Base-by-base conservation (phyloP, 2,888 invertebrate genomes). In the Chorisops tibialis region DNA sequence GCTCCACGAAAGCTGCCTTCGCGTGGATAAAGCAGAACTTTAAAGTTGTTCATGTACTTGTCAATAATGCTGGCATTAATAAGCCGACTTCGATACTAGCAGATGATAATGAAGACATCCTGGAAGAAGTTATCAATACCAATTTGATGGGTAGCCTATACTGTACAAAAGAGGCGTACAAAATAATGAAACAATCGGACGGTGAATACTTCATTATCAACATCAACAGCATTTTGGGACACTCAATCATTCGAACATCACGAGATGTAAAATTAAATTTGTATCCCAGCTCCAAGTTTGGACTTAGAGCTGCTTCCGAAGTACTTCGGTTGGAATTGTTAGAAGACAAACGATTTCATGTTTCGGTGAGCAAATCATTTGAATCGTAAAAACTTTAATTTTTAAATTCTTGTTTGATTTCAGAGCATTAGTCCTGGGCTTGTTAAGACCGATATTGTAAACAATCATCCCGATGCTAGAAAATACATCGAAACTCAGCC, bases 41-140 rank as follows among this genome's bases (percentile, higher is more conserved):
- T 7, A 82, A 82, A 0, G 80, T 81, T 4, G 76, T 82, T 16
- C 80, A 83, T 70, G 78, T 85, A 1, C 76, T 84, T 30, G 70
- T 85, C 7, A 85, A 85, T 69, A 84, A 83, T 69, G 85, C 84
- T 4, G 85, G 81, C 6, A 69, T 82, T 37, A 59, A 68, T 16
- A 68, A 69, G 48, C 67, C 65, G 41, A 68, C 70, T 1, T 66
- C 68, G 24, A 67, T 72, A 14, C 61, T 73, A 11, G 70, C 69
- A 14, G 50, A 64, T 16, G 45, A 52, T 37, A 72, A 73, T 63
- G 71, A 72, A 58, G 67, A 68, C 2, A 65, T 68, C 6, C 63
- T 73, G 14, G 67, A 72, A 63, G 67, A 73, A 22, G 69, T 77
- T 0, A 74, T 81, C 2, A 78, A 81, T 67, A 75, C 77, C 4